Percentiles rank a stretch among this genome's conserved stretches.
phyloP scores from a whole-genome alignment of 2,113 vertebrate genomes.

The Rhodinocichla rosea region DNA sequence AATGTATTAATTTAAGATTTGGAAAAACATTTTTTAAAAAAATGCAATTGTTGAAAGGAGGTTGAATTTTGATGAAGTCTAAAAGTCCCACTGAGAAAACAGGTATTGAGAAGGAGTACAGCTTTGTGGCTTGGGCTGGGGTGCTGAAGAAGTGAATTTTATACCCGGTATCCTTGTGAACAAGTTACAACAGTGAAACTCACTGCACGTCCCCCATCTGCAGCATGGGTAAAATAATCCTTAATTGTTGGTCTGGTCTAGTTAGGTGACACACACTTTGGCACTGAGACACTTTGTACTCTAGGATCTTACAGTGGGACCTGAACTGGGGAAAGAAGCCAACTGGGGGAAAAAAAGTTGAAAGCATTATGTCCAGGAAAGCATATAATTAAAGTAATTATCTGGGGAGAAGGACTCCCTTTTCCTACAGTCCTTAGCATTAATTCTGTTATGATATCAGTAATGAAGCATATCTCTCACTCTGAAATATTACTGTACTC shows the following conservation, averaged over 20 bases:
- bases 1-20: background rate
- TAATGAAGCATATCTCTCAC: background rate
- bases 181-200: background rate
- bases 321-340: background rate
- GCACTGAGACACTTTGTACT: background rate
- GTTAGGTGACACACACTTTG: background rate
- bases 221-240: background rate
- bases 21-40: background rate
- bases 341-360: background rate
- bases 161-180: background rate
- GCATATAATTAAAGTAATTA: background rate
- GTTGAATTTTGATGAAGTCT: background rate
- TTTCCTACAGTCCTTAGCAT: background rate
- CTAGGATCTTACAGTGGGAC: background rate
- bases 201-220: background rate
- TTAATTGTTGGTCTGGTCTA: background rate
- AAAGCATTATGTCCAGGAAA: background rate
- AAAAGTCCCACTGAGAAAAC: background rate
- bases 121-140: background rate
- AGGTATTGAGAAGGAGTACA: background rate
- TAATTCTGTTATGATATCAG: background rate
- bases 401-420: background rate
- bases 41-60: background rate
- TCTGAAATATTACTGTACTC: background rate
- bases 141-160: background rate